Evolutionary conservation across 2,797 vertebrate species (phyloP).

Genomic region (Rhinatrema bivittatum): DNA sequence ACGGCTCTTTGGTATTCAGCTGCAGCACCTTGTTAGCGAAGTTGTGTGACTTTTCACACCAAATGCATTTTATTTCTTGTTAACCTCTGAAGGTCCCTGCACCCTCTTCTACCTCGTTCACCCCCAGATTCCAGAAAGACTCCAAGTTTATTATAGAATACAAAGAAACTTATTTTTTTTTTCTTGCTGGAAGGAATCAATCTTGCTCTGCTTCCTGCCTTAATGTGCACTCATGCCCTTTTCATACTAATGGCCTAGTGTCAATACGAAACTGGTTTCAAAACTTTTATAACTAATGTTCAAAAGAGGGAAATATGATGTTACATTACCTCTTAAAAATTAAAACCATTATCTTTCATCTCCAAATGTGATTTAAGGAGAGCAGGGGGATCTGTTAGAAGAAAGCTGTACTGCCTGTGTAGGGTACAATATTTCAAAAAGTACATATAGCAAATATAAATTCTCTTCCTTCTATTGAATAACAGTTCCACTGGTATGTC

Average conservation of each 20-base stretch:
- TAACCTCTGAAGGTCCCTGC: not conserved
- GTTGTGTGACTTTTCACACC: not conserved
- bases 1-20: not conserved
- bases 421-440: too few species aligned
- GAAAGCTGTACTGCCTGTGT: too few species aligned
- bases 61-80: not conserved
- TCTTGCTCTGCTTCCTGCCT: not conserved
- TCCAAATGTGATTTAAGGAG: too few species aligned
- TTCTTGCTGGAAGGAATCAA: not conserved
- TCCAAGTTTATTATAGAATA: not conserved
- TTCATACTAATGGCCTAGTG: not conserved
- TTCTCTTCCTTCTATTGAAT: too few species aligned
- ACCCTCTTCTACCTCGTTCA: not conserved
- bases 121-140: not conserved
- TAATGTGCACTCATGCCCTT: not conserved
- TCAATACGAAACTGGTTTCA: not conserved
- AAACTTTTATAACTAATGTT: constrained; percentile 3
- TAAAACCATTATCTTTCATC: constrained; percentile 10
- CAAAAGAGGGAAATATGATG: constrained; percentile 8
- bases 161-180: not conserved
- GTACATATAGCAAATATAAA: too few species aligned
- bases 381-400: too few species aligned
- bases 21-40: not conserved
- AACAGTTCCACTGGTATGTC: too few species aligned
- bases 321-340: constrained; percentile 20